These are phyloP conservation scores for Pangasius mekongensis DNA, from an alignment of 2,797 vertebrate genomes.

Conservation along the genomic window DNA sequence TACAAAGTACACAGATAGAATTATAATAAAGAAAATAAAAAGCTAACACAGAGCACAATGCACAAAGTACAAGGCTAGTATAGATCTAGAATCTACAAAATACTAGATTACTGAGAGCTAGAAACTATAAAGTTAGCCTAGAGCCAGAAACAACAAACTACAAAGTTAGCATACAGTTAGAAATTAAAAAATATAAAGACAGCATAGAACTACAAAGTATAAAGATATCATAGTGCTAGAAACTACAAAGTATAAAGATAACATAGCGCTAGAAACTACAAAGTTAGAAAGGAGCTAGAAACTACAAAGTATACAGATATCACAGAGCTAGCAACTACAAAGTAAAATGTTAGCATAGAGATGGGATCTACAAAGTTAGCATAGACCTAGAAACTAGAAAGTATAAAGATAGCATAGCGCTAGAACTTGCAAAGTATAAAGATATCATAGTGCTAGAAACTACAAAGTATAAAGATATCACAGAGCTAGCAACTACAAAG, in stretches of 20 bases:
- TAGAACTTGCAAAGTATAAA: background rate
- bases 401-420: background rate
- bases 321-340: background rate
- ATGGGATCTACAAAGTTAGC: background rate
- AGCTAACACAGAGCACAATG: background rate
- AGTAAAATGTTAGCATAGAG: background rate
- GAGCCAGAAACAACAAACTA: background rate
- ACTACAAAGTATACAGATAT: background rate
- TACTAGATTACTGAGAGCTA: background rate
- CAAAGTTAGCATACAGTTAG: too few species aligned
- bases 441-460: background rate
- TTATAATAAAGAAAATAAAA: background rate
- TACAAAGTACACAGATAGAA: background rate
- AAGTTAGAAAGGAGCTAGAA: background rate
- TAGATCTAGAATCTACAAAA: background rate
- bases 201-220: background rate
- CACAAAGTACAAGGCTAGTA: background rate
- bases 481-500: background rate
- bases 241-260: background rate
- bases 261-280: background rate
- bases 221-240: background rate
- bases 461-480: background rate
- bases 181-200: background rate
- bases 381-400: background rate
- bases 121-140: background rate